Conservation (phyloP, 2,113 vertebrate genomes). For the Neodontobutis hainanensis region DNA sequence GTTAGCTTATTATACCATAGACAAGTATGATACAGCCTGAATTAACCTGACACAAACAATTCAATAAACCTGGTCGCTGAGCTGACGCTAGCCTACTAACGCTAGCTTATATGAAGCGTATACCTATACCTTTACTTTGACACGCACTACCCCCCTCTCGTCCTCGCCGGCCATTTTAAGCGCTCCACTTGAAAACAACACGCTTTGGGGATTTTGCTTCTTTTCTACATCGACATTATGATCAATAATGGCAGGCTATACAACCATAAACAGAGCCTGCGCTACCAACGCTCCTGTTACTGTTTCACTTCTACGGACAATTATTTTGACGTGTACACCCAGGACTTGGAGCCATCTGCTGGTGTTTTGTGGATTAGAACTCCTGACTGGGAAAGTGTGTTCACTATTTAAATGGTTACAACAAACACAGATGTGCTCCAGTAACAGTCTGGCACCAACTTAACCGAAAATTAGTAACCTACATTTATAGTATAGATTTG, state of each 20-base stretch:
- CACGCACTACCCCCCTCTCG: conserved; percentile 82
- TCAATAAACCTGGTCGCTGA: conserved; percentile 1
- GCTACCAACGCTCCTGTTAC: conserved; percentile 5
- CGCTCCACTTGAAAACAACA: conserved; percentile 31
- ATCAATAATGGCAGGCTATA: conserved; percentile 23
- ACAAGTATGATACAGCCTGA: no score
- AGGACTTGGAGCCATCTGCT: conserved; percentile 14
- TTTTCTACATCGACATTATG: conserved; percentile 37
- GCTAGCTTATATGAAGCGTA: conserved; percentile 12
- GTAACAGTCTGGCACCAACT: no score
- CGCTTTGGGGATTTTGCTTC: conserved; percentile 13
- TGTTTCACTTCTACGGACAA: conserved; percentile 28
- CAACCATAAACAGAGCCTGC: neutral
- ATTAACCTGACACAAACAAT: neutral
- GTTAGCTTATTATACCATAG: no score
- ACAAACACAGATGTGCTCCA: no score
- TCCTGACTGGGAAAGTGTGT: no score
- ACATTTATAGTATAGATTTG: no score
- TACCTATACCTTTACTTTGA: conserved; percentile 81
- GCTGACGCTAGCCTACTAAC: conserved; percentile 1
- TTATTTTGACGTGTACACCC: fast-evolving
- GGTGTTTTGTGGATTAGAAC: neutral
- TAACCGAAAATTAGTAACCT: no score
- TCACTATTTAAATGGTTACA: no score
- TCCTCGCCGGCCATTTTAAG: conserved; percentile 79